Evolutionary conservation across 1,140 invertebrate species (phyloP), one percentile per base, ranked within the genome.

Genomic region (Archivesica marissinica): DNA sequence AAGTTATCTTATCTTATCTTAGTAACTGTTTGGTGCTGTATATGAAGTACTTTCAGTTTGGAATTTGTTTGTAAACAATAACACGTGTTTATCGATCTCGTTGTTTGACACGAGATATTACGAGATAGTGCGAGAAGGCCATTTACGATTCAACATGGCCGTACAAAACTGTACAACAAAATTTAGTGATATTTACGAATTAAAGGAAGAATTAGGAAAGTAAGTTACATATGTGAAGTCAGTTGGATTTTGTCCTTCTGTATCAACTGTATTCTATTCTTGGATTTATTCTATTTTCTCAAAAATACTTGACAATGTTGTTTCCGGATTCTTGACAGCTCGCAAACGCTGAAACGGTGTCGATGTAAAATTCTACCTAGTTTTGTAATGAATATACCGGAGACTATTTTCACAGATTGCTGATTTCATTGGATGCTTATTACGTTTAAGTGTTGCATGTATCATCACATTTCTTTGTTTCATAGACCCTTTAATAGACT

Each of bases 131-230:
- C 88, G 89, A 90, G 88, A 89, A 85, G 70, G 88, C 89, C 88
- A 91, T 92, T 92, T 91, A 90, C 83, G 91, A 92, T 93, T 92
- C 92, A 94, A 93, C 90, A 94, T 93, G 93, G 92, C 92, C 89
- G 88, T 90, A 54, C 91, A 88, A 88, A 91, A 90, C 83, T 87
- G 94, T 41, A 94, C 94, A 41, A 95, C 93, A 54, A 95, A 95
- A 94, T 99, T 99, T 95, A 99, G 97, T 95, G 99, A 99, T 95
- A 99, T 99, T 95, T 99, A 99, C 95, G 99, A 99, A 92, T 96
- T 99, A 87, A 99, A 99, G 95, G 99, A 99, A 95, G 99, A 99
- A 96, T 96, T 99, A 91, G 99, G 99, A 94, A 99, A 99, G 98
- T 99, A 96, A 97, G 98, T 98, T 95, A 44, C n/a, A 72, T 50